phyloP scores from a whole-genome alignment of 2,113 vertebrate genomes.

The Polyodon spathula region DNA sequence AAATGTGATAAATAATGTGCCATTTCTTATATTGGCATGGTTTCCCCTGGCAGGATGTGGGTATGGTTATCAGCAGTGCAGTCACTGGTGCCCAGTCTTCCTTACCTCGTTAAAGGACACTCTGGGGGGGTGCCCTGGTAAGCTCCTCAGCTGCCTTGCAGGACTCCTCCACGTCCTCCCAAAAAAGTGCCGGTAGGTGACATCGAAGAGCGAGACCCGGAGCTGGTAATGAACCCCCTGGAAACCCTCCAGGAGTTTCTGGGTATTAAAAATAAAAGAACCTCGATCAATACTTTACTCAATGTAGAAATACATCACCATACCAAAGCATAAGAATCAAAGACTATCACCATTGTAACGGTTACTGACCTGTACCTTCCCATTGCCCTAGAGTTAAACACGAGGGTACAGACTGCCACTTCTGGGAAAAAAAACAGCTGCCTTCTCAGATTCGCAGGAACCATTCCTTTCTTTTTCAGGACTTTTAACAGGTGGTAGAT shows the following conservation, averaged over 20 bases:
- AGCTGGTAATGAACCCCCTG: slow-evolving; percentile 59
- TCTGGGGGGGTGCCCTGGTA: slow-evolving; percentile 21
- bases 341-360: not conserved
- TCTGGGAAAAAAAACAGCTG: too few species aligned
- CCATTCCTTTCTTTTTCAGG: not conserved
- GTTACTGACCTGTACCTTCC: not conserved
- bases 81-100: not conserved
- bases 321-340: not conserved
- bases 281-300: not conserved
- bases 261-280: slow-evolving; percentile 4
- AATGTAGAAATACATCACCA: not conserved
- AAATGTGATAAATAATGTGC: too few species aligned
- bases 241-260: slow-evolving; percentile 31
- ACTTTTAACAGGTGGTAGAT: not conserved
- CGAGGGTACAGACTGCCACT: not conserved
- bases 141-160: slow-evolving; percentile 26
- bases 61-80: too few species aligned
- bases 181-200: slow-evolving; percentile 72
- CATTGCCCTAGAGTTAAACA: not conserved
- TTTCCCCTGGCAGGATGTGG: too few species aligned
- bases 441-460: not conserved
- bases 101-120: slow-evolving; percentile 70
- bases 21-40: too few species aligned
- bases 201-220: slow-evolving; percentile 72
- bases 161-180: slow-evolving; percentile 77